Conservation (phyloP, 2,797 vertebrate species). For the Pachyuromys duprasi region DNA sequence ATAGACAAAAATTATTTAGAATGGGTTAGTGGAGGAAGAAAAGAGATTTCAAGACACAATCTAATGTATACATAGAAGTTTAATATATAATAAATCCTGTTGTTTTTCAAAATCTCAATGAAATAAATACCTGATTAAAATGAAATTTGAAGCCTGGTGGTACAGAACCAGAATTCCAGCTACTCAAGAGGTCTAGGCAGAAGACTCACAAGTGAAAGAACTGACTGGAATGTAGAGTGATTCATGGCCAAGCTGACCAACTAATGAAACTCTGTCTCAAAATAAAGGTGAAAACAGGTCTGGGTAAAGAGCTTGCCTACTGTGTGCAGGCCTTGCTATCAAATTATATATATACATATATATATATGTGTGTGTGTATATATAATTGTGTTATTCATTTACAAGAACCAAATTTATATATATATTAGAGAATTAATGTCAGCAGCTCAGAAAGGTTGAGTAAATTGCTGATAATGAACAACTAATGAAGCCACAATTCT, state of each 20-base stretch:
- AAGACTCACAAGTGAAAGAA: not conserved
- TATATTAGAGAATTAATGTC: not conserved
- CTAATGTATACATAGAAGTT: not conserved
- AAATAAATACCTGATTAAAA: not conserved
- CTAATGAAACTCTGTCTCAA: not conserved
- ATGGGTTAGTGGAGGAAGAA: not conserved
- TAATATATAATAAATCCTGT: not conserved
- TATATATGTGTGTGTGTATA: no score
- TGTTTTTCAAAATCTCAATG: constrained; percentile 12
- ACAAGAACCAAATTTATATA: not conserved
- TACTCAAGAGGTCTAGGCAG: no score
- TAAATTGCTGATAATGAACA: not conserved
- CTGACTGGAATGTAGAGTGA: no score
- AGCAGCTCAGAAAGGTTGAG: not conserved
- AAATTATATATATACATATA: no score
- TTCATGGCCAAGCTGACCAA: not conserved
- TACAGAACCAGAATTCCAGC: not conserved
- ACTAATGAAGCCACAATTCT: not conserved
- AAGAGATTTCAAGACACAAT: not conserved
- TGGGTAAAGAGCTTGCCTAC: not conserved
- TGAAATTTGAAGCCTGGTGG: not conserved
- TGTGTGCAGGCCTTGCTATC: not conserved
- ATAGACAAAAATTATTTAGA: constrained; percentile 12
- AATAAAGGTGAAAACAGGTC: not conserved
- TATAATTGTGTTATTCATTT: not conserved